Base-by-base conservation (phyloP, 2,113 vertebrate genomes). In the Eulemur rufifrons region DNA sequence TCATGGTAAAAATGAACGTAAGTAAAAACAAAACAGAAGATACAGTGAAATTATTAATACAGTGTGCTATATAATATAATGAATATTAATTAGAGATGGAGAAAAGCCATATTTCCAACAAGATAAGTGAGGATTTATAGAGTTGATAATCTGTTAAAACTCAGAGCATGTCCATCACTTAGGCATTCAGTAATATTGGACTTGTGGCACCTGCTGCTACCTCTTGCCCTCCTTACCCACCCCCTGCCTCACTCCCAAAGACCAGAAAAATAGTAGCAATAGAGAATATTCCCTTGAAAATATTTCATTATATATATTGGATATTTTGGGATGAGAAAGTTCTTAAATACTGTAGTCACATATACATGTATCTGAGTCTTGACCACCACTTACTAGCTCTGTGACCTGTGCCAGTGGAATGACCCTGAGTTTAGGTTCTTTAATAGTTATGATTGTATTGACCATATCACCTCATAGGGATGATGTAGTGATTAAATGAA, bases 1-100 rank as follows among this genome's bases (percentile, higher is more conserved):
- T 91, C 42, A 63, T 90, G 66, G 73, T 37, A 89, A 95, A 91
- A 81, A 59, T 95, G 56, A 63, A 95, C 91, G 86, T 76, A 91
- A 93, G 66, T 80, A 86, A 93, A 97, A 96, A 89, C 42, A 85
- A 86, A 94, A 8, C 34, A 73, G 18, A 78, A 69, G 7, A 73
- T 91, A 37, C 12, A 63, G 50, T 77, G 91, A 56, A 86, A 78
- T 74, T 77, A 73, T 82, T 74, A 93, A 52, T 83, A 32, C 9
- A 78, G 27, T 56, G 7, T 32, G 5, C 32, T 92, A 42, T 50
- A 34, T 73, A 74, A 83, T 92, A 86, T 89, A 84, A 85, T 56
- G 27, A 17, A 32, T 89, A 78, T 91, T 85, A 92, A 81, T 66
- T 42, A 78, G 21, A 83, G 61, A 89, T 45, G 63, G 2, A 5